phyloP scores from a whole-genome alignment of 2,797 vertebrate genomes.

The Artibeus lituratus region DNA sequence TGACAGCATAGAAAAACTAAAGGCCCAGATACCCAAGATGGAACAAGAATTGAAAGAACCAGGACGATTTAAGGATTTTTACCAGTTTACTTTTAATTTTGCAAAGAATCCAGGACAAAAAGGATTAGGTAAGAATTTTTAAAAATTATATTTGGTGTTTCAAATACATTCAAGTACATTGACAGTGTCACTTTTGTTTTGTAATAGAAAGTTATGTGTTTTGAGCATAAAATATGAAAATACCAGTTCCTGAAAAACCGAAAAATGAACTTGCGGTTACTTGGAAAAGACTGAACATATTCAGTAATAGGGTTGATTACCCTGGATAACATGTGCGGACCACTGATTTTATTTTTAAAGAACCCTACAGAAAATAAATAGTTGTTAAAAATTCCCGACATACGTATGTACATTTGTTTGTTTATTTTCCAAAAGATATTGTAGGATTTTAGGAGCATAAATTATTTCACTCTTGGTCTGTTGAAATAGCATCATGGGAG shows the following conservation, averaged over 20 bases:
- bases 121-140: constrained; percentile 93
- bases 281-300: neutral
- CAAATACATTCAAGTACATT: constrained; percentile 42
- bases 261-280: neutral
- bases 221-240: constrained; percentile 53
- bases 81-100: constrained; percentile 99
- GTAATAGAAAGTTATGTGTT: constrained; percentile 45
- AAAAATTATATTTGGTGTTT: constrained; percentile 64
- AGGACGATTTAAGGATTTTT: constrained; percentile 98
- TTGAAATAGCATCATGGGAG: neutral
- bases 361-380: constrained; percentile 16
- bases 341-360: neutral
- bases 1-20: constrained; percentile 98
- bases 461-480: neutral
- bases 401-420: neutral
- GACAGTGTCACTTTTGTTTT: constrained; percentile 44
- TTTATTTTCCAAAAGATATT: neutral
- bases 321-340: neutral
- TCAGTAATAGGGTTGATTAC: neutral
- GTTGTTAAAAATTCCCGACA: constrained; percentile 15
- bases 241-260: neutral
- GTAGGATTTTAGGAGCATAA: neutral
- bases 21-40: constrained; percentile 98
- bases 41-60: constrained; percentile 98
- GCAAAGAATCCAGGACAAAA: constrained; percentile 99